Evolutionary conservation across 37 sponge, comb jelly and placozoan species (phyloP), one percentile per base, ranked within the genome.

Genomic region (Aplysina aerophoba): DNA sequence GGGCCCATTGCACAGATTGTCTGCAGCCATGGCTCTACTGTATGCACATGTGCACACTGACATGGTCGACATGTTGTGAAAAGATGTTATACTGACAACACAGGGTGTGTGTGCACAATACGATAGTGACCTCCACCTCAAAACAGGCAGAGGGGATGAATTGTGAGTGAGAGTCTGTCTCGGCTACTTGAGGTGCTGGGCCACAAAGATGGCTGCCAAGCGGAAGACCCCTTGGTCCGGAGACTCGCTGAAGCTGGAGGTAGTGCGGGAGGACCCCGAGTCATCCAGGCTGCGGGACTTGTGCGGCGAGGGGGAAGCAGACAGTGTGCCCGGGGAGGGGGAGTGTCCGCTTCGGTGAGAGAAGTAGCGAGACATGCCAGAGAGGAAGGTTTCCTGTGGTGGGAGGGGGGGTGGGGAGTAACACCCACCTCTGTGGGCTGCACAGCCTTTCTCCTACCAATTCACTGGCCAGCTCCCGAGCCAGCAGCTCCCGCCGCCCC

Each of bases 391-490:
- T 13, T 81, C 86, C 92, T 91, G 81, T 17, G 59, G 35, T 14
- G 13, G 56, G 2, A 39, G 19, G n/a, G 27, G 28, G 4, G 44
- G 12, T 2, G 22, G 15, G 15, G 4, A 22, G 69, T 37, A 15
- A 13, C 33, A 34, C 22, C 20, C 33, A 31, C 4, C 28, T 25
- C 24, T 12, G n/a, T n/a, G n/a, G n/a, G n/a, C n/a, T n/a, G n/a
- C n/a, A n/a, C n/a, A n/a, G n/a, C n/a, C n/a, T n/a, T 55, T 14
- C 50, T 0, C 37, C 77, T 40, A 90, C 92, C 80, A 91, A 59
- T 81, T 87, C 94, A 77, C 85, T 93, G 83, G 91, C 85, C 44
- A 93, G 83, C 44, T 89, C 90, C 40, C 81, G 87, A 67, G 84
- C 87, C 38, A 93, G 81, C 40, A 83, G 31, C 50, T 89, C 90